Conservation (phyloP, 2,797 vertebrate species). For the Melanotaenia maccullochi region DNA sequence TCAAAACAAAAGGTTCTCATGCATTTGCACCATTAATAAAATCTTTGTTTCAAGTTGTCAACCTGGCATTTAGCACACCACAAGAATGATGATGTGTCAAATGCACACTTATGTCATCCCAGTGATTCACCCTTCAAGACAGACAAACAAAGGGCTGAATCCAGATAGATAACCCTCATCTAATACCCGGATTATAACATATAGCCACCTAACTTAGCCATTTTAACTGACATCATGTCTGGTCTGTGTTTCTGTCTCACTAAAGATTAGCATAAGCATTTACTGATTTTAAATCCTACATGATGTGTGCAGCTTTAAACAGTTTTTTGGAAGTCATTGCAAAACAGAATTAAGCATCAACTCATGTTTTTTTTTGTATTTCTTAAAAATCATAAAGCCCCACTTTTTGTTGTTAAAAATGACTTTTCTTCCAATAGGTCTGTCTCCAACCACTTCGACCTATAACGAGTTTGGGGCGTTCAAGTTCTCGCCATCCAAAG, state of each 20-base stretch:
- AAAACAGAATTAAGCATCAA: background rate
- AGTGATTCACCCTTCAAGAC: constrained; percentile 25
- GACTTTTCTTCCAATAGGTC: constrained; percentile 48
- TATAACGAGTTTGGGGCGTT: constrained; percentile 63
- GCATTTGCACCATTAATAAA: background rate
- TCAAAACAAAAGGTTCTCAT: background rate
- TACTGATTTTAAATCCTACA: background rate
- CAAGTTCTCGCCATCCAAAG: constrained; percentile 69
- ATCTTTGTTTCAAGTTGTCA: background rate
- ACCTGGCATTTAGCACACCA: background rate
- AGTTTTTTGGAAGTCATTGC: background rate
- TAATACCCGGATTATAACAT: background rate
- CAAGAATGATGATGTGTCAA: background rate
- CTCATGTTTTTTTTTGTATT: no score
- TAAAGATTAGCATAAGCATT: background rate
- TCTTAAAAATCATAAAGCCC: background rate
- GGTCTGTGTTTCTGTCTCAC: constrained; percentile 12
- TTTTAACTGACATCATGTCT: constrained; percentile 16
- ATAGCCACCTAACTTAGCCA: background rate
- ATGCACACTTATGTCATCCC: background rate
- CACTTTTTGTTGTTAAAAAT: background rate
- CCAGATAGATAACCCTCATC: background rate
- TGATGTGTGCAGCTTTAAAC: background rate
- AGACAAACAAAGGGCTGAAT: background rate
- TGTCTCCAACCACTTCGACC: background rate